Evolutionary conservation across 2,888 invertebrate genomes (phyloP), one percentile per base, ranked within the genome.

Genomic region (Cybosia mesomella): DNA sequence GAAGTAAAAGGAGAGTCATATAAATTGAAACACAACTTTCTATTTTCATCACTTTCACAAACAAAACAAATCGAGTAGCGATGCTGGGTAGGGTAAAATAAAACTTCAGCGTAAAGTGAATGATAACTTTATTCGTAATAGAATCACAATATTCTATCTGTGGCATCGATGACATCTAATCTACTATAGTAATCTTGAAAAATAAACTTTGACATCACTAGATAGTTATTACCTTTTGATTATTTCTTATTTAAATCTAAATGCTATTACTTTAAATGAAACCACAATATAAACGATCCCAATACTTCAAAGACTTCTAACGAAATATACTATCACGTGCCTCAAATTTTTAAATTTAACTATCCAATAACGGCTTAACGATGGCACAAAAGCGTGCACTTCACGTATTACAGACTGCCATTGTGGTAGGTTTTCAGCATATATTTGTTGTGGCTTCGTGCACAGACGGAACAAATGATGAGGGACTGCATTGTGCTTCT

Each of bases 401-500:
- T 82, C 77, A 81, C 79, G 81, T 88, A 86, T 85, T 85, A 86
- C 82, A 82, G 75, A 64, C 77, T 75, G 73, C 79, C 73, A 85
- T 85, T 85, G 85, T 84, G 66, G 68, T 64, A 67, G 70, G 70
- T 76, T 81, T 79, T 75, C 80, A 77, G 80, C 74, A 68, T 75
- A 73, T 79, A 82, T 84, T 83, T 81, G 81, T 80, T 82, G 77
- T 77, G 73, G 79, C 77, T 70, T 74, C 73, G 72, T 66, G 74
- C 70, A 82, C 74, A 69, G 72, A 77, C 70, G 71, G 76, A 73
- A 81, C 87, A 87, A 87, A 88, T 87, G 86, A 89, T 84, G 86
- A 86, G 81, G n/a, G 81, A 80, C 78, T 76, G 85, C 85, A 89
- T 90, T 89, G 90, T 89, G 65, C 78, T 78, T 77, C 74, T 72